These are phyloP conservation scores for Eristalis pertinax DNA, from an alignment of 2,888 invertebrate species.

Conservation along the genomic window DNA sequence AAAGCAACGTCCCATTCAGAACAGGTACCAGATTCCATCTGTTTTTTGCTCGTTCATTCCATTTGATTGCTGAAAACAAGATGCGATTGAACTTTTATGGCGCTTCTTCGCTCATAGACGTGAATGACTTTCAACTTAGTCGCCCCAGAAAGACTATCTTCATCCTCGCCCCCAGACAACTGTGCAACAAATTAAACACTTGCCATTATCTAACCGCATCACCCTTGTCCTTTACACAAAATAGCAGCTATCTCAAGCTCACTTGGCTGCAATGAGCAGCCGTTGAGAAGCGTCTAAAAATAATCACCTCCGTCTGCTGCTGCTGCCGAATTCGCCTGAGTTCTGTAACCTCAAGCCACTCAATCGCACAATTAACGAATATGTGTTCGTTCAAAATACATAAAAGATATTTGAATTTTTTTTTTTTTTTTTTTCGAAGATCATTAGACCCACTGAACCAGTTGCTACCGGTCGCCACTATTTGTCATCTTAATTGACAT, in stretches of 20 bases:
- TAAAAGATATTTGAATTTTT: neutral
- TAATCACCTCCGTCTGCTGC: neutral
- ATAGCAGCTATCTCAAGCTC: neutral
- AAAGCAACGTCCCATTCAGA: no score
- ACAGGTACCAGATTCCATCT: no score
- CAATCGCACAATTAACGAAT: neutral
- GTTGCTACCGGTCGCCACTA: neutral
- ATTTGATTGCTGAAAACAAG: no score
- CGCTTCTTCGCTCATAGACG: no score
- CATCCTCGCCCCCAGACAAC: neutral
- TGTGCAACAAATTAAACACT: neutral
- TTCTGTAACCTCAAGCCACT: neutral
- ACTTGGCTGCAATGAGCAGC: neutral
- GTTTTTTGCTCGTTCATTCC: no score
- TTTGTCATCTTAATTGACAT: neutral
- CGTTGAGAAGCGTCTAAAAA: neutral
- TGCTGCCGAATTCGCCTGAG: neutral
- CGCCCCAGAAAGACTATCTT: neutral
- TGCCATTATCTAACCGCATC: neutral
- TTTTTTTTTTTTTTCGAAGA: no score
- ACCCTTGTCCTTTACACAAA: neutral
- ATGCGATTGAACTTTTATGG: no score
- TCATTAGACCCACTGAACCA: neutral
- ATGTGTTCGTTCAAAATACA: neutral
- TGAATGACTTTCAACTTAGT: neutral